These are phyloP conservation scores for Austrolebias charrua DNA, from an alignment of 2,797 vertebrate genomes.

Conservation along the genomic window DNA sequence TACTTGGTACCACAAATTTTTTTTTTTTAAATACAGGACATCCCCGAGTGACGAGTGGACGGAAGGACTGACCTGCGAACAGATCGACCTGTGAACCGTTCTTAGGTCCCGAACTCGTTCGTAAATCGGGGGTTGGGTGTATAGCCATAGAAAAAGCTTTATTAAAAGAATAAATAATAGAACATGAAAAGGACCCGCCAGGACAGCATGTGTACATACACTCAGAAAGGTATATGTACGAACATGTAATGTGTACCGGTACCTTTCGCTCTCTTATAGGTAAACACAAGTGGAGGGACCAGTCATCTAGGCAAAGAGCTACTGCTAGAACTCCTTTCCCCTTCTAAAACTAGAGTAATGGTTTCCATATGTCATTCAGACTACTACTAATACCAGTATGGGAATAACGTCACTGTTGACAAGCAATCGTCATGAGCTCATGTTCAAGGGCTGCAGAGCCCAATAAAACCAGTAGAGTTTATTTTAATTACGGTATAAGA, in stretches of 20 bases:
- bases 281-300: conserved; percentile 36
- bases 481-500: conserved; percentile 67
- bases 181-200: conserved; percentile 25
- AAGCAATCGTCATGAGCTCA: conserved; percentile 74
- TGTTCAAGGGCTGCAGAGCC: conserved; percentile 69
- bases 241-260: conserved; percentile 32
- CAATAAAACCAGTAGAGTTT: conserved; percentile 65
- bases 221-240: conserved; percentile 46
- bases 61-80: too few relatives aligned
- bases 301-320: conserved; percentile 59
- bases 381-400: conserved; percentile 70
- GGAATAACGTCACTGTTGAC: conserved; percentile 75
- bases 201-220: conserved; percentile 18
- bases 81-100: too few relatives aligned
- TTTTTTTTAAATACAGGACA: too few relatives aligned
- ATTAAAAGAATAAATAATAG: conserved; percentile 27
- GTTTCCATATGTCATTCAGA: conserved; percentile 79
- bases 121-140: too few relatives aligned
- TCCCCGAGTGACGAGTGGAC: too few relatives aligned
- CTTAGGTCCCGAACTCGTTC: too few relatives aligned
- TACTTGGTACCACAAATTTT: too few relatives aligned
- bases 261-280: conserved; percentile 22
- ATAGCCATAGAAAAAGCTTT: conserved; percentile 17
- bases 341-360: conserved; percentile 79
- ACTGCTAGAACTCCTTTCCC: conserved; percentile 60